Evolutionary conservation across 2,888 invertebrate species (phyloP).

Genomic region (Prenolepis imparis): DNA sequence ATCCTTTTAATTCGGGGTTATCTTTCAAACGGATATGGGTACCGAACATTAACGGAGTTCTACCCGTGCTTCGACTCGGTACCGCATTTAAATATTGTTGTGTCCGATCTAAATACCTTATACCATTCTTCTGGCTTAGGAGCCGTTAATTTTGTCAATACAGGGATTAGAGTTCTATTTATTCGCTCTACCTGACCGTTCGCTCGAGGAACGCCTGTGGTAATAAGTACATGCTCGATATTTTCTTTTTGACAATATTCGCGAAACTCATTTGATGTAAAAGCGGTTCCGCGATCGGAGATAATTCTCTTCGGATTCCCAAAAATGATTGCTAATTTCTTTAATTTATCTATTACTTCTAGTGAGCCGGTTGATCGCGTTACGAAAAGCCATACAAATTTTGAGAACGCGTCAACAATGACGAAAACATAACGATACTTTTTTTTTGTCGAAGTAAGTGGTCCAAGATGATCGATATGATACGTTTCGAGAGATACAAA

Average conservation of each 20-base stretch:
- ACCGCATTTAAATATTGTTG: background rate
- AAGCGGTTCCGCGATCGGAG: background rate
- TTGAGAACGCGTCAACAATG: background rate
- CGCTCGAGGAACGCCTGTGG: background rate
- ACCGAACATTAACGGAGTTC: background rate
- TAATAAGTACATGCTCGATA: background rate
- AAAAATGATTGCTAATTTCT: background rate
- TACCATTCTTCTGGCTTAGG: background rate
- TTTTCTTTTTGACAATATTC: background rate
- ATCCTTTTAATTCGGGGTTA: background rate
- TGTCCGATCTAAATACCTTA: background rate
- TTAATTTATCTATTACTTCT: background rate
- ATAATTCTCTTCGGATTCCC: constrained; percentile 1
- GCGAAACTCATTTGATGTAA: background rate
- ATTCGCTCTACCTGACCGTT: background rate
- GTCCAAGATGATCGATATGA: background rate
- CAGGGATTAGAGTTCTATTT: background rate
- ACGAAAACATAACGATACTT: background rate
- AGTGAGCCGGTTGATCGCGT: background rate
- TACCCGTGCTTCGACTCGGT: background rate
- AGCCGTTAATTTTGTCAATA: background rate
- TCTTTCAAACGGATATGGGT: background rate
- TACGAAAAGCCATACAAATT: background rate
- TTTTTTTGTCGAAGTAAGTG: background rate
- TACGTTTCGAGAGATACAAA: background rate